Evolutionary conservation across 2,888 invertebrate genomes (phyloP).

Genomic region (Zootermopsis nevadensis): DNA sequence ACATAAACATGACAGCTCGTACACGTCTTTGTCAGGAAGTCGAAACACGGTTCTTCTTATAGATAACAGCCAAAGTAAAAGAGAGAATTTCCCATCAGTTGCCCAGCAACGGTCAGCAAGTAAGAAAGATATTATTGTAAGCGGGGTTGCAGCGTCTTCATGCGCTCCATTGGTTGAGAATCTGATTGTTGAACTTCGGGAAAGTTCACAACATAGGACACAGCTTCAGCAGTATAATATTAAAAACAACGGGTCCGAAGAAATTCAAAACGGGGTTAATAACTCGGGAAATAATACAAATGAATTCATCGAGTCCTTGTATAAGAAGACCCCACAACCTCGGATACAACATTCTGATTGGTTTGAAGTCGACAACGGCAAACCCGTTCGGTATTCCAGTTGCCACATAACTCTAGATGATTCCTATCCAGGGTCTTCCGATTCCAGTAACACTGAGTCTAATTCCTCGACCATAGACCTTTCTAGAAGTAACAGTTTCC

Average conservation of each 20-base stretch:
- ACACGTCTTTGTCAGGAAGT: not conserved
- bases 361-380: conserved; percentile 69
- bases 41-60: conserved; percentile 42
- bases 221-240: conserved; percentile 10
- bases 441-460: conserved; percentile 13
- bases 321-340: conserved; percentile 46
- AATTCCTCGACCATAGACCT: conserved; percentile 37
- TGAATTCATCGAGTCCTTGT: conserved; percentile 8
- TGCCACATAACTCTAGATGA: conserved; percentile 71
- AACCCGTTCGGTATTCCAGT: conserved; percentile 67
- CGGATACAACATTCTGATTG: conserved; percentile 64
- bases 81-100: not conserved
- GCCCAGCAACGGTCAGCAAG: not conserved
- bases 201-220: conserved; percentile 43
- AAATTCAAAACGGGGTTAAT: not conserved
- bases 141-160: conserved; percentile 19
- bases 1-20: conserved; percentile 33
- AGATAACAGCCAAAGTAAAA: conserved; percentile 27
- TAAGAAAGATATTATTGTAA: not conserved
- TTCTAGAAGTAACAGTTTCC: conserved; percentile 25
- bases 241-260: not conserved
- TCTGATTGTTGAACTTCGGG: conserved; percentile 47
- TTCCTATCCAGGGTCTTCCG: conserved; percentile 55
- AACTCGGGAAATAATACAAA: not conserved
- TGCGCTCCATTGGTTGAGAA: conserved; percentile 45